These are phyloP conservation scores for Chromoteleia sp. DNA, from an alignment of 2,888 invertebrate species.

Conservation along the genomic window DNA sequence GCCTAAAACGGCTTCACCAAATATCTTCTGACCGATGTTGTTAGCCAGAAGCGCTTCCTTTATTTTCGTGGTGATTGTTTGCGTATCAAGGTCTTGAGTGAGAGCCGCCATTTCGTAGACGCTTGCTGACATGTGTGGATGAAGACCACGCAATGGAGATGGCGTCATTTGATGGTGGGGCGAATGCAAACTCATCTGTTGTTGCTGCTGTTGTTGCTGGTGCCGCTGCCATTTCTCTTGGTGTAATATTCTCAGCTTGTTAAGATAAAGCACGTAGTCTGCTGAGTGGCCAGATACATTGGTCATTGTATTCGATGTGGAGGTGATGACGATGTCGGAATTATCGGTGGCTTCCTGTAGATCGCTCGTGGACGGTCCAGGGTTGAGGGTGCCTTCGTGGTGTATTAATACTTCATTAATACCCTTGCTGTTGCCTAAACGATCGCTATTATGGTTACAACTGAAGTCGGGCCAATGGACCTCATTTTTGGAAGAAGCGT, in stretches of 20 bases:
- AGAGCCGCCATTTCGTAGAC: conserved; percentile 99
- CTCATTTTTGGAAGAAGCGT: conserved; percentile 66
- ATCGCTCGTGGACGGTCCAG: conserved; percentile 41
- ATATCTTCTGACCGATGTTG: conserved; percentile 99
- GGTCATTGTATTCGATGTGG: conserved; percentile 16
- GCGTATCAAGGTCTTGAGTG: conserved; percentile 98
- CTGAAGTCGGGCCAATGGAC: conserved; percentile 75
- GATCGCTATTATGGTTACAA: conserved; percentile 64
- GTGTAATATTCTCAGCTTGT: conserved; percentile 66
- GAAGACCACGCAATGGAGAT: conserved; percentile 90
- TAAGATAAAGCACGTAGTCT: conserved; percentile 72
- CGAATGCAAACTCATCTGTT: conserved; percentile 86
- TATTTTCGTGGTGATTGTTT: conserved; percentile 97
- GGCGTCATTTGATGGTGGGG: conserved; percentile 88
- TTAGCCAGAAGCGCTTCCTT: conserved; percentile 98
- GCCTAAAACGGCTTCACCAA: conserved; percentile 98
- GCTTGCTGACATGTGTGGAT: conserved; percentile 96
- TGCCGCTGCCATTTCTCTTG: too few relatives aligned
- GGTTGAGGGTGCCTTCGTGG: conserved; percentile 20
- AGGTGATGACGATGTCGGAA: conserved; percentile 91
- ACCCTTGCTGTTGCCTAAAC: conserved; percentile 47
- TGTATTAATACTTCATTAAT: conserved; percentile 73
- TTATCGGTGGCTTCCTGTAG: conserved; percentile 86
- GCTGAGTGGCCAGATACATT: conserved; percentile 74
- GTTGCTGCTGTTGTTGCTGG: conserved; percentile 86